Conservation (phyloP, 2,797 vertebrate species). For the Trachops cirrhosus region DNA sequence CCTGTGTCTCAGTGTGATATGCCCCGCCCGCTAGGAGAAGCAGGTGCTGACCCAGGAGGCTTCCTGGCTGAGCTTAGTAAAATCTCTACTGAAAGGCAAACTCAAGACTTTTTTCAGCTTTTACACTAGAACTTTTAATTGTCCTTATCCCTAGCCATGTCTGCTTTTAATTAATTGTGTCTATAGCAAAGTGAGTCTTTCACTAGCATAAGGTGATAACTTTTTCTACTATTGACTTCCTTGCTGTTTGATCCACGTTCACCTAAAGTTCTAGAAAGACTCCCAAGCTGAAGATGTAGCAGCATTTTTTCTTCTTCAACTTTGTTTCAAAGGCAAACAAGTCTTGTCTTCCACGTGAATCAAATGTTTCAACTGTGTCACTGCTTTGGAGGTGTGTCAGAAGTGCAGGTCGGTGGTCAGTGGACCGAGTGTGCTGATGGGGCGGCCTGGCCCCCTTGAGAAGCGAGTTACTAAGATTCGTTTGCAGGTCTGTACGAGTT, state of each 20-base stretch:
- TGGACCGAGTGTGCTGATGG: neutral
- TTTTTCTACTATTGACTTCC: constrained; percentile 52
- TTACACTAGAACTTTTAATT: constrained; percentile 12
- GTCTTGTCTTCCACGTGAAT: neutral
- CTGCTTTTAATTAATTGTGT: constrained; percentile 55
- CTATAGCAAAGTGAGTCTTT: constrained; percentile 20
- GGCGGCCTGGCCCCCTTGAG: neutral
- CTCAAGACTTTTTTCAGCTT: neutral
- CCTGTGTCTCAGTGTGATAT: neutral
- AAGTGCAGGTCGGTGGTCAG: neutral
- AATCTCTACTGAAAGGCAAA: neutral
- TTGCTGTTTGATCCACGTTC: constrained; percentile 30
- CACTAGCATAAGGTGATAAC: constrained; percentile 16
- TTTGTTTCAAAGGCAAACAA: constrained; percentile 46
- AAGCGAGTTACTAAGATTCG: neutral
- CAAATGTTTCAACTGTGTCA: neutral
- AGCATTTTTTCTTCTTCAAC: neutral
- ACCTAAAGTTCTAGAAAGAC: constrained; percentile 35
- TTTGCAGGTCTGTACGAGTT: neutral
- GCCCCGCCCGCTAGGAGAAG: neutral
- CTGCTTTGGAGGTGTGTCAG: neutral
- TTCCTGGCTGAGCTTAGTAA: neutral
- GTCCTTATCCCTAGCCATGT: constrained; percentile 11
- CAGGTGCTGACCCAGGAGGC: neutral
- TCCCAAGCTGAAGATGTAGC: neutral